Conservation (phyloP, 2,113 vertebrate genomes). For the Hepsetus odoe region DNA sequence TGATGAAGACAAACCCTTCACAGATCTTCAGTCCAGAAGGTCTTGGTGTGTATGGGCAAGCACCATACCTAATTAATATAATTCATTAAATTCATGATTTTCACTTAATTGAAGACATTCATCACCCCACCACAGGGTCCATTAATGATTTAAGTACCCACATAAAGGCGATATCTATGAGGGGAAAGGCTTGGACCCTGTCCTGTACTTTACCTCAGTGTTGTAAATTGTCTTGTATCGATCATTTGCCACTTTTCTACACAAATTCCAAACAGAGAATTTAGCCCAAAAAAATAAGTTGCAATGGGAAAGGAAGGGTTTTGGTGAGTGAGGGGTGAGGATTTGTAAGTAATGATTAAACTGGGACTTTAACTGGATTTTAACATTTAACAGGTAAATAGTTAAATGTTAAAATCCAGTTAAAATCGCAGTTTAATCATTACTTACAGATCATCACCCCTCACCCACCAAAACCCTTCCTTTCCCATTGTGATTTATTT, state of each 20-base stretch:
- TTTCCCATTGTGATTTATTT: no score
- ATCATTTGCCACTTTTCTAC: constrained; percentile 65
- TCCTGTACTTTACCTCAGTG: constrained; percentile 57
- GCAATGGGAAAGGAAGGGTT: no score
- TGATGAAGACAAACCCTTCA: constrained; percentile 73
- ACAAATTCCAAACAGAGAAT: no score
- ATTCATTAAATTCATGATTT: constrained; percentile 78
- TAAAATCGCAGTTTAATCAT: no score
- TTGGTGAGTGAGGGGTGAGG: no score
- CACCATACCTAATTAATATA: constrained; percentile 72
- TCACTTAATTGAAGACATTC: constrained; percentile 75
- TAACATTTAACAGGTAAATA: no score
- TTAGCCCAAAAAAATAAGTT: no score
- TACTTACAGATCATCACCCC: no score
- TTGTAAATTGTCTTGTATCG: constrained; percentile 62
- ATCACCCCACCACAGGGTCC: constrained; percentile 66
- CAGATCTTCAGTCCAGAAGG: constrained; percentile 63
- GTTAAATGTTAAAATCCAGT: no score
- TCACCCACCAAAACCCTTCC: no score
- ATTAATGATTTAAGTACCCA: constrained; percentile 77
- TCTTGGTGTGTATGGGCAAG: constrained; percentile 60
- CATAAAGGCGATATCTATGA: constrained; percentile 72
- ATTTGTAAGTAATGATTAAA: no score
- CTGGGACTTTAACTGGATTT: no score
- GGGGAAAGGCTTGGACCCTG: constrained; percentile 58